A percentile compares a stretch with the other conserved stretches of the same genome.
Evolutionary conservation across 2,113 vertebrate species (phyloP).

Genomic region (Bungarus multicinctus): DNA sequence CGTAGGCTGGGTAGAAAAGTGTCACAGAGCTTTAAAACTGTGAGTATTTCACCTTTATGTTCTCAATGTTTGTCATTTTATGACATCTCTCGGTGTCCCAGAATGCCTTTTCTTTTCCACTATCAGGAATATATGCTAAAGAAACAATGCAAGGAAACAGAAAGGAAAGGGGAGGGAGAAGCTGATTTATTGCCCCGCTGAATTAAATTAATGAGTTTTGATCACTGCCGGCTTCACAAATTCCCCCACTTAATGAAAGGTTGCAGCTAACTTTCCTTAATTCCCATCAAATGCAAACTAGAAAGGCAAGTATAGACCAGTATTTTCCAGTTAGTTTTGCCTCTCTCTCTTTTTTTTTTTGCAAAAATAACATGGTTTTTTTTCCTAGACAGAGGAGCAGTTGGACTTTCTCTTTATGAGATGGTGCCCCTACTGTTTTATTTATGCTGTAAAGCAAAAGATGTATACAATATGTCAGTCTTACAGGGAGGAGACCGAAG

Average conservation of each 20-base stretch:
- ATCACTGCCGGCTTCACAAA: neutral
- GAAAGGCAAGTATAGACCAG: conserved; percentile 22
- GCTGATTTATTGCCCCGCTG: conserved; percentile 1
- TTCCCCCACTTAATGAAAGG: conserved; percentile 4
- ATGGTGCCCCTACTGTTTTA: neutral
- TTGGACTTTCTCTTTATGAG: neutral
- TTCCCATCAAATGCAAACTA: neutral
- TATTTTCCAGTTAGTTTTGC: neutral
- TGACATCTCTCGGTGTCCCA: neutral
- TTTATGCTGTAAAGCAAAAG: neutral
- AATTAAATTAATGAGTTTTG: conserved; percentile 18
- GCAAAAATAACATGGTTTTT: neutral
- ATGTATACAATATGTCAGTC: neutral
- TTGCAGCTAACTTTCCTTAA: neutral
- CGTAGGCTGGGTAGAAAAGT: neutral
- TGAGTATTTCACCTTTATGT: neutral
- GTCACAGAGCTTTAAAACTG: conserved; percentile 10
- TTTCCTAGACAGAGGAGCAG: neutral
- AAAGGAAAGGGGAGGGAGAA: neutral
- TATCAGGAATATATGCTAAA: conserved; percentile 18
- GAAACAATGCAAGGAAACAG: conserved; percentile 30
- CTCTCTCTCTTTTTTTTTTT: neutral
- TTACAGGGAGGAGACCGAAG: no score
- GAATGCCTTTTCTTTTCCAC: neutral
- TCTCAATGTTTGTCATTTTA: neutral